These are phyloP conservation scores for Herminia tarsipennalis DNA, from an alignment of 2,888 invertebrate genomes.

Conservation along the genomic window DNA sequence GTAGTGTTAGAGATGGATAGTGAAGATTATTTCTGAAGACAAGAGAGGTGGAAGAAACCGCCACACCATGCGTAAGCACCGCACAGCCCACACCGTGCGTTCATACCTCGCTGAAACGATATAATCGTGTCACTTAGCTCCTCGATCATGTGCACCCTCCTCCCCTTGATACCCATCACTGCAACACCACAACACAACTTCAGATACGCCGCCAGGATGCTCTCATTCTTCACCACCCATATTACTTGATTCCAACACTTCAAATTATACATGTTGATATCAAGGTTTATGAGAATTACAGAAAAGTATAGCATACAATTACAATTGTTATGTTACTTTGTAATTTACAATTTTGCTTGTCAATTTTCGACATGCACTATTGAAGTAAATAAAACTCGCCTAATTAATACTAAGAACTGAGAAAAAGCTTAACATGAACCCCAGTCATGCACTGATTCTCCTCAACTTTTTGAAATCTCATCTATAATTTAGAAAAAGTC, in stretches of 20 bases:
- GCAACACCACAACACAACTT: constrained; percentile 84
- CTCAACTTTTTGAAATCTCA: constrained; percentile 39
- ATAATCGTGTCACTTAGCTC: constrained; percentile 99
- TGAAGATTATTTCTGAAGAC: constrained; percentile 28
- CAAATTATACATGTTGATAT: too few relatives aligned
- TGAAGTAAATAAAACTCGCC: constrained; percentile 48
- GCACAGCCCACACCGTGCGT: constrained; percentile 65
- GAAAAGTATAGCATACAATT: constrained; percentile 9
- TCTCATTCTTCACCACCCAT: constrained; percentile 21
- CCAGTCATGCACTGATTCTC: constrained; percentile 59
- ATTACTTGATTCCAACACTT: constrained; percentile 18
- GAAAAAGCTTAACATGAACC: constrained; percentile 58
- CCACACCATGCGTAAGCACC: constrained; percentile 76
- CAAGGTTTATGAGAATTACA: too few relatives aligned
- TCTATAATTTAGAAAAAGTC: constrained; percentile 17
- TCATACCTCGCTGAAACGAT: constrained; percentile 99
- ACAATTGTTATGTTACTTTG: background rate
- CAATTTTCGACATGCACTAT: constrained; percentile 56
- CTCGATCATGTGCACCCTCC: constrained; percentile 99
- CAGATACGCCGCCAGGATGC: constrained; percentile 47
- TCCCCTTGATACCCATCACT: constrained; percentile 99
- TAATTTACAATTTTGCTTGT: constrained; percentile 30
- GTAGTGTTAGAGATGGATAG: constrained; percentile 33
- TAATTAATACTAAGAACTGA: constrained; percentile 56
- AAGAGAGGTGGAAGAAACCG: constrained; percentile 56